These are phyloP conservation scores for Odontomyia ornata DNA, from an alignment of 2,888 invertebrate species.

Conservation along the genomic window DNA sequence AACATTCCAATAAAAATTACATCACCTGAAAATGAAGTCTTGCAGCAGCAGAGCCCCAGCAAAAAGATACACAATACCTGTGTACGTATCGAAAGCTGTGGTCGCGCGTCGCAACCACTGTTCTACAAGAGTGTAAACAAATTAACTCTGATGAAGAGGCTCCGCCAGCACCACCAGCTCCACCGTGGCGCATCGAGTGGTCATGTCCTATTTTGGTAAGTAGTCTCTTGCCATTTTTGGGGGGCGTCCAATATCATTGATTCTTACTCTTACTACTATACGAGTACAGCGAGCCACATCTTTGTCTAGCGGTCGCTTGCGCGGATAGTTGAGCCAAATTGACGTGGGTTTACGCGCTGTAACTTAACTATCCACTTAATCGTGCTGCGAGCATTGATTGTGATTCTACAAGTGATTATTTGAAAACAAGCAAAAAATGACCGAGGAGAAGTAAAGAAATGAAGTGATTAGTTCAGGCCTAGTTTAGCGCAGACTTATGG, in stretches of 20 bases:
- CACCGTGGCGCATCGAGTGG: conserved; percentile 42
- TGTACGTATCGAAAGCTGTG: too few relatives aligned
- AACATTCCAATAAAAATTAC: conserved; percentile 18
- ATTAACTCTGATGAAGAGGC: conserved; percentile 47
- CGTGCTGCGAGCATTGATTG: neutral
- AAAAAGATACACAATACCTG: neutral
- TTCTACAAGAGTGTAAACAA: conserved; percentile 48
- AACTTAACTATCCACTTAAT: conserved; percentile 19
- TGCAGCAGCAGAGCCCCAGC: neutral
- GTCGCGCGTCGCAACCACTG: neutral
- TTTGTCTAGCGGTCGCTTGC: neutral
- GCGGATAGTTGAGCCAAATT: neutral
- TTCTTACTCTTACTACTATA: too few relatives aligned
- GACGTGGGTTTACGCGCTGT: neutral
- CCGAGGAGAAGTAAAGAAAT: neutral
- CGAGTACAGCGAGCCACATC: too few relatives aligned
- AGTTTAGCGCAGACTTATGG: conserved; percentile 47
- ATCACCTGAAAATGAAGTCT: conserved; percentile 1
- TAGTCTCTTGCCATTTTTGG: conserved; percentile 49
- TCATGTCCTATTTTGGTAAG: conserved; percentile 50
- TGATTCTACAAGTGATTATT: conserved; percentile 9
- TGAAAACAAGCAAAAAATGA: neutral
- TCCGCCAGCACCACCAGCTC: neutral
- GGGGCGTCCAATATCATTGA: conserved; percentile 39
- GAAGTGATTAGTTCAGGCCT: conserved; percentile 1